Base-by-base conservation (phyloP, 2,797 vertebrate genomes). In the Rhadinocentrus ornatus region DNA sequence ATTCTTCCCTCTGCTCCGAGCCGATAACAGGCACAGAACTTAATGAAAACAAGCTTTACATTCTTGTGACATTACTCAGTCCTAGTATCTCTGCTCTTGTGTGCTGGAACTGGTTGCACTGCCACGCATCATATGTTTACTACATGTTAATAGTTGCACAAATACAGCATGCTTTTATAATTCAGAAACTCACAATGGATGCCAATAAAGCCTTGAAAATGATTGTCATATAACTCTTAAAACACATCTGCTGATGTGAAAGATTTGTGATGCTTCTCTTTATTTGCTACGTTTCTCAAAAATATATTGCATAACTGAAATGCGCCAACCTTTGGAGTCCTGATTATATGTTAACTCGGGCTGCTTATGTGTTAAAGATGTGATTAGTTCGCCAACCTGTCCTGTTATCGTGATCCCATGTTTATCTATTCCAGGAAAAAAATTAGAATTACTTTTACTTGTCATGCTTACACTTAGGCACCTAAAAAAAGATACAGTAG, bases 1-100 rank as follows among this genome's bases (percentile, higher is more conserved):
- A 9, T 6, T 66, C 63, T 89, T 89, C 84, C 89, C 61, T 55
- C 84, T 92, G 89, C 75, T 75, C 35, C 2, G 64, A 39, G 77
- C 85, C 61, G 91, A 93, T 91, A 91, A 92, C 61, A 10, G 11
- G 37, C 6, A 39, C 8, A 22, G 37, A 53, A 53, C 41, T 24
- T 41, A 62, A 81, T 75, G 74, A 75, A 80, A 88, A 84, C 73
- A 80, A 41, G 54, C 61, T 48, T 48, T 54, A 62, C 77, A 75
- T 82, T 86, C 86, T 82, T 73, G 61, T 3, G 20, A 46, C 66
- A 6, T 75, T 56, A 55, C 48, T 64, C 58, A 46, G 35, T 3
- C 13, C 13, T 15, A 20, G 1, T 1, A 32, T 39, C 35, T 27
- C 35, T 6, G n/a, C 32, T 46, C 8, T 16, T 41, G 3, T 26